A percentile compares a stretch with the other conserved stretches of the same genome.
Conservation (phyloP, 2,113 vertebrate genomes). For the Saguinus midas region DNA sequence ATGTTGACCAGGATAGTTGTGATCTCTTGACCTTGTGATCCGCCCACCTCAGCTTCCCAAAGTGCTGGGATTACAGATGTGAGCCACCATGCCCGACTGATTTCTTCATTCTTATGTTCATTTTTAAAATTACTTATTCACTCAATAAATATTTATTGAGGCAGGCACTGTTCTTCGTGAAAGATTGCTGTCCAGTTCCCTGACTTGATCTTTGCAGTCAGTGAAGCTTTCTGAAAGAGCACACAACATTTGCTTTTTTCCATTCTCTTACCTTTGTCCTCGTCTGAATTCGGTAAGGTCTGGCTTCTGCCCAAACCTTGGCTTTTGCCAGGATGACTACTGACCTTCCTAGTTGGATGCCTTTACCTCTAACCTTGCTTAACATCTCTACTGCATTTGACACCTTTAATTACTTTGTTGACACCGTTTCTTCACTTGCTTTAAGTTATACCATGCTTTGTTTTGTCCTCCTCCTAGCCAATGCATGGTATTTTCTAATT, state of each 20-base stretch:
- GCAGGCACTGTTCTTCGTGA: neutral
- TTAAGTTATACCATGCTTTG: neutral
- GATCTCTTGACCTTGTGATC: too few species aligned
- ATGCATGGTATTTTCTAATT: neutral
- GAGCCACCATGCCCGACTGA: too few species aligned
- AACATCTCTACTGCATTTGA: neutral
- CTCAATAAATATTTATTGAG: neutral
- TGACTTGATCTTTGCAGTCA: neutral
- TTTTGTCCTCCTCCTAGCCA: neutral
- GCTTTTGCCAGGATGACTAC: neutral
- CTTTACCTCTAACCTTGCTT: neutral
- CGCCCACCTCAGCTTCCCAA: too few species aligned
- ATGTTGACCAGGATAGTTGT: too few species aligned
- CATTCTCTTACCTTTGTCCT: neutral
- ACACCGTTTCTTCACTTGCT: neutral
- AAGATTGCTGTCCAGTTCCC: neutral
- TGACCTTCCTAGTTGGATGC: neutral
- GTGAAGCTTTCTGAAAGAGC: neutral
- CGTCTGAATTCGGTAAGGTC: neutral
- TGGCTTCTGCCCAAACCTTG: constrained; percentile 8
- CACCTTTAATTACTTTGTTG: neutral
- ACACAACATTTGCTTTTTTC: neutral
- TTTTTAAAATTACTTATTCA: neutral
- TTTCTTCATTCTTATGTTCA: constrained; percentile 14
- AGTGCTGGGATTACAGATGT: too few species aligned